phyloP scores from a whole-genome alignment of 1,140 invertebrate genomes.

The Pygmarrhopalites habei region DNA sequence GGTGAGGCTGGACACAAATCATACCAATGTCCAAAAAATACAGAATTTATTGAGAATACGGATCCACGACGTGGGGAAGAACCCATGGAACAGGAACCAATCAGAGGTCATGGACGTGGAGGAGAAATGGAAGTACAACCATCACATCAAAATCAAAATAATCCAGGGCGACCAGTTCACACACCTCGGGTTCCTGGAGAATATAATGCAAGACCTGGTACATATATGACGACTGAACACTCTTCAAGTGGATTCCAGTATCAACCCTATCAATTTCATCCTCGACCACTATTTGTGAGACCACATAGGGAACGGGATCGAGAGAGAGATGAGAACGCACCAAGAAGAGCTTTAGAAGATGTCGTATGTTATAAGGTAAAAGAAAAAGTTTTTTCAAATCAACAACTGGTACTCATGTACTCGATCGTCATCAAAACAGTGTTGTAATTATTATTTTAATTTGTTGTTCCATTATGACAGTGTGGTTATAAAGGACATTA shows the following conservation, averaged over 20 bases:
- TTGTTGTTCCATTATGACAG: slow-evolving; percentile 43
- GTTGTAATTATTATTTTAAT: neutral
- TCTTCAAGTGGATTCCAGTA: slow-evolving; percentile 12
- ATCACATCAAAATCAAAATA: slow-evolving; percentile 21
- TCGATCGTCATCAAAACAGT: neutral
- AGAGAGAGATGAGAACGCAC: slow-evolving; percentile 43
- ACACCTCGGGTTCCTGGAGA: no score
- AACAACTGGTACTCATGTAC: neutral
- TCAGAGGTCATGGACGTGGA: neutral
- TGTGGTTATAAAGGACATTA: slow-evolving; percentile 99
- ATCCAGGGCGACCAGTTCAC: slow-evolving; percentile 38
- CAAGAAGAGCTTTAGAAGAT: slow-evolving; percentile 76
- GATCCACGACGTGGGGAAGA: slow-evolving; percentile 5
- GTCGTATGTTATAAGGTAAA: slow-evolving; percentile 83
- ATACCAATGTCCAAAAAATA: slow-evolving; percentile 79
- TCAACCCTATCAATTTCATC: slow-evolving; percentile 39
- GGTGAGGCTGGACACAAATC: slow-evolving; percentile 94
- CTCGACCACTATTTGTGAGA: slow-evolving; percentile 28
- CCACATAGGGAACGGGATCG: slow-evolving; percentile 40
- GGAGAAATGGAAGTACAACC: neutral
- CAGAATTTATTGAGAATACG: slow-evolving; percentile 45
- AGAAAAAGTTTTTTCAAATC: neutral
- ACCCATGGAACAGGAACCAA: neutral
- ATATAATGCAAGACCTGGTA: neutral
- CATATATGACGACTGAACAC: slow-evolving; percentile 20